Conservation (phyloP, 1,140 invertebrate species). For the Melipona quadrifasciata region DNA sequence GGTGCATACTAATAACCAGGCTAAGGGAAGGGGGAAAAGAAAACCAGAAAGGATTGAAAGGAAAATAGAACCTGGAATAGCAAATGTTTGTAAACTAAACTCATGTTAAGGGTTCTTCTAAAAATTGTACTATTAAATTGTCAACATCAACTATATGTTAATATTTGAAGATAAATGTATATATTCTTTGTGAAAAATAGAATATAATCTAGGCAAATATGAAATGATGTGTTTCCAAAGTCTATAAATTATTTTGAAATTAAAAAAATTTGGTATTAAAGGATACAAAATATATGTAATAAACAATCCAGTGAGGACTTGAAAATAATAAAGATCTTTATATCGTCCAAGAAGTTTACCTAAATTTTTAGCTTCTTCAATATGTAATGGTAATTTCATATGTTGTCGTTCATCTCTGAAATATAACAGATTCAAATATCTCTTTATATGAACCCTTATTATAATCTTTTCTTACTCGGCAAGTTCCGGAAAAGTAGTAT, state of each 20-base stretch:
- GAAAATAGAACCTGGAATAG: constrained; percentile 99
- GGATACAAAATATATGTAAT: constrained; percentile 99
- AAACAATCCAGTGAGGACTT: constrained; percentile 95
- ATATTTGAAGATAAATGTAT: not conserved
- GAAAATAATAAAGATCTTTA: constrained; percentile 96
- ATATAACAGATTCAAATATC: not conserved
- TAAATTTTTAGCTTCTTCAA: constrained; percentile 98
- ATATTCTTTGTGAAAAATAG: not conserved
- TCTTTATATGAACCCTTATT: not conserved
- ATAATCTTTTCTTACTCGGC: constrained; percentile 86
- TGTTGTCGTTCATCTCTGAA: constrained; percentile 92
- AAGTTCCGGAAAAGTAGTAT: constrained; percentile 90
- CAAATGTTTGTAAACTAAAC: constrained; percentile 97
- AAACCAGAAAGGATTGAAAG: constrained; percentile 98
- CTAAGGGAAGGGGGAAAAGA: constrained; percentile 96
- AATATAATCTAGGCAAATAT: not conserved
- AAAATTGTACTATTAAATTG: not conserved
- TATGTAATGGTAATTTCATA: constrained; percentile 95
- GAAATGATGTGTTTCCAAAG: not conserved
- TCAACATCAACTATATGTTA: not conserved
- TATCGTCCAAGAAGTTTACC: constrained; percentile 95
- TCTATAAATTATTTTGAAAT: not conserved
- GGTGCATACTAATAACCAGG: constrained; percentile 94
- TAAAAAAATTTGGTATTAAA: constrained; percentile 78
- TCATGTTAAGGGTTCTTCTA: constrained; percentile 70